A percentile compares a stretch with the other conserved stretches of the same genome.
Conservation (phyloP, 1,140 invertebrate genomes). For the Ectropis grisescens region DNA sequence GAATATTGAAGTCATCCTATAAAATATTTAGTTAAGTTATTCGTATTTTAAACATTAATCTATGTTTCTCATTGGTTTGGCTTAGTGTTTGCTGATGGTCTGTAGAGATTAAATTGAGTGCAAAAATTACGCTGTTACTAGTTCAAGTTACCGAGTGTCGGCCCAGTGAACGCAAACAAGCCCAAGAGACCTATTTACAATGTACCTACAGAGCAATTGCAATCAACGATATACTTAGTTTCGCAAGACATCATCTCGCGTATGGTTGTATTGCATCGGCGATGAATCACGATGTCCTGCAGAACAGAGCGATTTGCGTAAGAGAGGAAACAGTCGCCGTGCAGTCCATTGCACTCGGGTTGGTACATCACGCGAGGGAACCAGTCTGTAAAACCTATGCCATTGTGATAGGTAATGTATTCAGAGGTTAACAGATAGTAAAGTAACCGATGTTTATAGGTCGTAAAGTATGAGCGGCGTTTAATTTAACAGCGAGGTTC, state of each 20-base stretch:
- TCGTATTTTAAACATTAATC: no score
- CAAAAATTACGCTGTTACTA: no score
- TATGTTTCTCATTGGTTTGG: no score
- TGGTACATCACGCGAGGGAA: no score
- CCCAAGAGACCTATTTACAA: no score
- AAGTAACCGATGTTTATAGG: conserved; percentile 1
- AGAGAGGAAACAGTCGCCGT: conserved; percentile 25
- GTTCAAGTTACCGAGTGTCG: no score
- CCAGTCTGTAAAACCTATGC: background rate
- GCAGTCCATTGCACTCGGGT: conserved; percentile 15
- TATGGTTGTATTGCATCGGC: conserved; percentile 2
- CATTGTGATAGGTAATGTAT: conserved; percentile 4
- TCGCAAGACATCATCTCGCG: conserved; percentile 7
- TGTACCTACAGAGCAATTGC: conserved; percentile 1
- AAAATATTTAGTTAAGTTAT: no score
- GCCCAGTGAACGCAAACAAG: no score
- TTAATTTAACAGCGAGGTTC: background rate
- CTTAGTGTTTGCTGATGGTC: no score
- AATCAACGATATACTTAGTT: conserved; percentile 10
- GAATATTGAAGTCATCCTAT: no score
- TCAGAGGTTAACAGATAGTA: background rate
- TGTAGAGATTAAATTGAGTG: no score
- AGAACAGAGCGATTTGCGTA: conserved; percentile 18
- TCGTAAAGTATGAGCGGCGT: conserved; percentile 4
- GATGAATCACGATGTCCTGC: conserved; percentile 12